Evolutionary conservation across 2,888 invertebrate genomes (phyloP), one percentile per base, ranked within the genome.

Genomic region (Polyploca ridens): DNA sequence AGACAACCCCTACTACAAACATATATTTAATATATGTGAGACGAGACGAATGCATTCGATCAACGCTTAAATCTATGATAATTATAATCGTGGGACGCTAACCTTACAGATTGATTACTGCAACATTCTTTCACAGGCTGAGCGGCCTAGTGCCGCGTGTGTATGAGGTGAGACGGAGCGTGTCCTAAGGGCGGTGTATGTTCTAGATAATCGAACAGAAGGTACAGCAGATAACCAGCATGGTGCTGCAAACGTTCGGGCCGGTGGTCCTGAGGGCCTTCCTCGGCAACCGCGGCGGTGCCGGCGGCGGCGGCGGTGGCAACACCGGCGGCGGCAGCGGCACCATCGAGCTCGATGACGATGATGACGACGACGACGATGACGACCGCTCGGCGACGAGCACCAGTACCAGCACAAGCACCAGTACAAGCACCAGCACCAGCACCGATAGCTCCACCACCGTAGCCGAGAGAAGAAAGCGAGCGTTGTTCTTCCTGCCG

Each of bases 221-320:
- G 88, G 96, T 97, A 89, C 97, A 97, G 94, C 95, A 95, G 90
- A 95, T 97, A 85, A 96, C 96, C 72, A 95, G 96, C 86, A 94
- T 95, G 88, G 91, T 97, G 82, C 95, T 98, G 90, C 96, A 96
- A 82, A 95, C 96, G 70, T 95, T 98, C 83, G 97, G 97, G 62
- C 96, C 97, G 57, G 94, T 96, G 68, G 92, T 98, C 75, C 94
- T 97, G 72, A 94, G 95, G 71, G 94, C 95, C 69, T 95, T 95
- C 83, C 92, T 96, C 67, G 94, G 93, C 69, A 85, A 88, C 63
- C 86, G 86, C 71, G 93, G 93, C 69, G 94, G 94, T 61, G 91
- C 90, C 64, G 89, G 83, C 62, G 93, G 93, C 69, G 94, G 94
- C 62, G 91, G 91, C 64, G 89, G 83, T 62, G 81, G 82, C 65